phyloP scores from a whole-genome alignment of 23 tunicate genomes.

The Halocynthia aurantium region DNA sequence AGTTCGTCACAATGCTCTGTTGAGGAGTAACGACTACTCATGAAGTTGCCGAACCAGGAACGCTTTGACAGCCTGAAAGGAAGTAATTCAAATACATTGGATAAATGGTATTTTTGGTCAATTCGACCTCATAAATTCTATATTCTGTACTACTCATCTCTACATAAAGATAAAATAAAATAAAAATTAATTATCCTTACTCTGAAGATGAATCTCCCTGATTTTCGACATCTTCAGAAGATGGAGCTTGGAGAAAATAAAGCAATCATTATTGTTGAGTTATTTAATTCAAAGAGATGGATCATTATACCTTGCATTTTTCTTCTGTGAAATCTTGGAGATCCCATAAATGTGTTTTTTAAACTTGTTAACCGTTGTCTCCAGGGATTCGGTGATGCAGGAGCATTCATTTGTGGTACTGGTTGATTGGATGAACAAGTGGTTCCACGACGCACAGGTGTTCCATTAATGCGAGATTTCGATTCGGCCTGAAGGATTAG shows the following conservation, averaged over 20 bases:
- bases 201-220: conserved; percentile 21
- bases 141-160: no score
- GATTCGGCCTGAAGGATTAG: background rate
- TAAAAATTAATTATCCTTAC: background rate
- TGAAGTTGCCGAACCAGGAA: conserved; percentile 88
- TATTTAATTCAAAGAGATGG: background rate
- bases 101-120: no score
- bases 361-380: conserved; percentile 53
- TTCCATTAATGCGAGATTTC: background rate
- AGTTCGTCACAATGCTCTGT: conserved; percentile 55
- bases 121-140: no score
- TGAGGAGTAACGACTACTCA: conserved; percentile 41
- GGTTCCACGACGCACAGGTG: background rate
- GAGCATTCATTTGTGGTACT: background rate
- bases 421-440: background rate
- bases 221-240: conserved; percentile 59
- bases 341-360: conserved; percentile 93
- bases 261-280: background rate
- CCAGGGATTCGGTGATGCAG: conserved; percentile 59
- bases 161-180: background rate
- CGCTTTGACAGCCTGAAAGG: conserved; percentile 51
- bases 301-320: conserved; percentile 69
- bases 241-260: conserved; percentile 37
- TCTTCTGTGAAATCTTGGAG: conserved; percentile 94
- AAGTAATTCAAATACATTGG: background rate